phyloP scores from a whole-genome alignment of 2,888 invertebrate species.

The Rhogogaster chlorosoma region DNA sequence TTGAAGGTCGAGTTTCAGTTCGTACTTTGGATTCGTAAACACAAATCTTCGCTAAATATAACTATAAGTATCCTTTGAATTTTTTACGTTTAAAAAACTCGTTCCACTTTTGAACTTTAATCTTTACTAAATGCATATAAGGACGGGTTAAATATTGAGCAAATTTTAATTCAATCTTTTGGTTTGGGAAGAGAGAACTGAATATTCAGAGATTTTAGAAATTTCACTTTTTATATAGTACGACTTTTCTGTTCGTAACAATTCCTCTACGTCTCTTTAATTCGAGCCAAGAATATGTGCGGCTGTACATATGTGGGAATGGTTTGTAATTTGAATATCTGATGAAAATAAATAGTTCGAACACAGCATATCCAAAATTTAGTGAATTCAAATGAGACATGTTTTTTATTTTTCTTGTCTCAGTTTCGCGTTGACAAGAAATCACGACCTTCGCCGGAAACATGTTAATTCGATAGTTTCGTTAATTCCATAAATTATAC shows the following conservation, averaged over 20 bases:
- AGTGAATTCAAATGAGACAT: background rate
- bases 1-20: background rate
- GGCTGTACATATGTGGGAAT: background rate
- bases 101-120: background rate
- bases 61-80: background rate
- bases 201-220: background rate
- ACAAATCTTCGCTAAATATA: background rate
- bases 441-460: background rate
- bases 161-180: background rate
- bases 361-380: background rate
- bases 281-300: background rate
- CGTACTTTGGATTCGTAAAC: background rate
- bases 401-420: background rate
- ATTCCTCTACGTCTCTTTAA: background rate
- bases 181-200: background rate
- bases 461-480: background rate
- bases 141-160: background rate
- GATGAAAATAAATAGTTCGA: background rate
- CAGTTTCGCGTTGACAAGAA: background rate
- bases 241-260: background rate
- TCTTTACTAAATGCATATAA: background rate
- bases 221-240: background rate
- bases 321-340: background rate
- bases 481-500: background rate
- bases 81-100: background rate